Evolutionary conservation across 2,113 vertebrate genomes (phyloP).

Genomic region (Sander vitreus): DNA sequence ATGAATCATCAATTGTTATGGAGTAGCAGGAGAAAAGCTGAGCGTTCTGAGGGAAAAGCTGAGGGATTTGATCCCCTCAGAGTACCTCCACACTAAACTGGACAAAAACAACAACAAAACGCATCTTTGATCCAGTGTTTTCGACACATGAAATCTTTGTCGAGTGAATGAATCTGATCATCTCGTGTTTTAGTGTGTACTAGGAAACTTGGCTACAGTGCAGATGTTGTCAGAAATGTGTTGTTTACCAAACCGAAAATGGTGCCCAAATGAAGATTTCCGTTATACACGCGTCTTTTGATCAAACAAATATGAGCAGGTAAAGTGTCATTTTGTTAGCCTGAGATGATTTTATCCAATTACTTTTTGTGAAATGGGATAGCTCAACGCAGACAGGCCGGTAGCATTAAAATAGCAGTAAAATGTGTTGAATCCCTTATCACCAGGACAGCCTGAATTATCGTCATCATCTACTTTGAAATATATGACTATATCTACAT

Average conservation of each 20-base stretch:
- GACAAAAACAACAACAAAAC: background rate
- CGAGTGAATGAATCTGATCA: background rate
- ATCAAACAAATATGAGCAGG: constrained; percentile 11
- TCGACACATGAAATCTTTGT: background rate
- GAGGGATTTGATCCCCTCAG: background rate
- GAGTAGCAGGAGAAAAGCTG: constrained; percentile 25
- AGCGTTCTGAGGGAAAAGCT: background rate
- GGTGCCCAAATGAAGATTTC: background rate
- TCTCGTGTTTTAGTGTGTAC: background rate
- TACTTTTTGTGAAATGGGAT: background rate
- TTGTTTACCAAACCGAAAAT: constrained; percentile 21
- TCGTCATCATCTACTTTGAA: constrained; percentile 32
- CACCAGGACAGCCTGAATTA: constrained; percentile 21
- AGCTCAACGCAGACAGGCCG: background rate
- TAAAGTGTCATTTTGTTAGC: background rate
- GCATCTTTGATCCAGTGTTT: background rate
- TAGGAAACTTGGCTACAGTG: background rate
- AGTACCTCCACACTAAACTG: constrained; percentile 5
- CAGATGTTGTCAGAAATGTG: background rate
- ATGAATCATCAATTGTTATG: constrained; percentile 53
- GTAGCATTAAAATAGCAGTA: background rate
- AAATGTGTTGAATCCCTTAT: background rate
- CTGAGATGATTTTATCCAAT: background rate
- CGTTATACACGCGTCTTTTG: background rate
- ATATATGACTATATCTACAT: constrained; percentile 55